Evolutionary conservation across 1,140 invertebrate genomes (phyloP).

Genomic region (Bombus pyrosoma): DNA sequence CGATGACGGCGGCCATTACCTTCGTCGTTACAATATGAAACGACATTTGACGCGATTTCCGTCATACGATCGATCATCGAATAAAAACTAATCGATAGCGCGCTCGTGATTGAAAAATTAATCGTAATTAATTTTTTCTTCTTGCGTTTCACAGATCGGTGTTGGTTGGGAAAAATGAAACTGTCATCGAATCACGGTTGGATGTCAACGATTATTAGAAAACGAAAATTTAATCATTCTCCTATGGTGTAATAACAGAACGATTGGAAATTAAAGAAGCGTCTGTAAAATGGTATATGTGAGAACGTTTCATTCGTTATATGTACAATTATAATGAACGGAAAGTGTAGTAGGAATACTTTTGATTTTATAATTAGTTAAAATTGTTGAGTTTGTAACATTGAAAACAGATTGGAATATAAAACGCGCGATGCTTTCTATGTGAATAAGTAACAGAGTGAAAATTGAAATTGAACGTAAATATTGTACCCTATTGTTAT

Average conservation of each 20-base stretch:
- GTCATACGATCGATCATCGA: neutral
- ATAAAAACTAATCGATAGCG: neutral
- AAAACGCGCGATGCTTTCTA: neutral
- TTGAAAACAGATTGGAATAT: neutral
- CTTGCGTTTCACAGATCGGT: neutral
- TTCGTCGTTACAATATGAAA: constrained; percentile 24
- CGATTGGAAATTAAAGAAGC: neutral
- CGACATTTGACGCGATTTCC: neutral
- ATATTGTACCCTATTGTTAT: neutral
- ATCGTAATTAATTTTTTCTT: neutral
- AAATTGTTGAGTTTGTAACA: neutral
- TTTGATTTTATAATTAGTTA: neutral
- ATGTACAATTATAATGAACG: too few species aligned
- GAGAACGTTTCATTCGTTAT: too few species aligned
- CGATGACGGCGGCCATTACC: constrained; percentile 13
- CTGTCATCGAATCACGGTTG: neutral
- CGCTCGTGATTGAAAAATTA: neutral
- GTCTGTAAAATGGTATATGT: neutral
- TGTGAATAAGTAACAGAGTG: neutral
- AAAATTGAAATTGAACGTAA: neutral
- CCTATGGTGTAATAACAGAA: neutral
- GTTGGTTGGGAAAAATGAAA: too few species aligned
- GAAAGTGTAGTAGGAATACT: neutral
- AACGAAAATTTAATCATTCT: neutral
- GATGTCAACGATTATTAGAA: neutral